Conservation (phyloP, 1,140 invertebrate species). For the Cepaea nemoralis region DNA sequence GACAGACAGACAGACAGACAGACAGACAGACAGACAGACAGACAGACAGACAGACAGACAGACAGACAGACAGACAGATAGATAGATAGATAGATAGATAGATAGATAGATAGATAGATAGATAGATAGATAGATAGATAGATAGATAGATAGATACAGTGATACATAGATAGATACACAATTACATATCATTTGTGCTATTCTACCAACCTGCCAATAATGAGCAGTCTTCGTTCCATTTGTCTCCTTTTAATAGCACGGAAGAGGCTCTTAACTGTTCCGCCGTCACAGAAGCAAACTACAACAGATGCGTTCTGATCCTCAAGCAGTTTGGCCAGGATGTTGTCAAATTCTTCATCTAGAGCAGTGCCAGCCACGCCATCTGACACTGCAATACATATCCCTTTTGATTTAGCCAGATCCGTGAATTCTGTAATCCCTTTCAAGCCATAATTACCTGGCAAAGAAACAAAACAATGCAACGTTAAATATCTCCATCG, state of each 20-base stretch:
- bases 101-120: no score
- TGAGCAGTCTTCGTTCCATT: slow-evolving; percentile 77
- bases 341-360: slow-evolving; percentile 76
- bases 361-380: slow-evolving; percentile 78
- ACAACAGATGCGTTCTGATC: slow-evolving; percentile 79
- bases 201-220: slow-evolving; percentile 78
- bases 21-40: no score
- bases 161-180: not conserved
- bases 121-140: not conserved
- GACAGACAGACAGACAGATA: no score
- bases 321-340: slow-evolving; percentile 76
- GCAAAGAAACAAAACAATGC: no score
- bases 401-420: slow-evolving; percentile 77
- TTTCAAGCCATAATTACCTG: slow-evolving; percentile 86
- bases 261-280: slow-evolving; percentile 80
- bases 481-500: no score
- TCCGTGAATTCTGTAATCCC: slow-evolving; percentile 84
- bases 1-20: no score
- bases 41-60: no score
- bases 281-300: slow-evolving; percentile 88
- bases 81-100: no score
- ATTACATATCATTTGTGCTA: not conserved
- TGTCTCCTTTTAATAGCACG: slow-evolving; percentile 77
- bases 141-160: not conserved
- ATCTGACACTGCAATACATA: slow-evolving; percentile 82